A percentile compares a stretch with the other conserved stretches of the same genome.
These are phyloP conservation scores for Callimorpha dominula DNA, from an alignment of 2,888 invertebrate species.

Conservation along the genomic window DNA sequence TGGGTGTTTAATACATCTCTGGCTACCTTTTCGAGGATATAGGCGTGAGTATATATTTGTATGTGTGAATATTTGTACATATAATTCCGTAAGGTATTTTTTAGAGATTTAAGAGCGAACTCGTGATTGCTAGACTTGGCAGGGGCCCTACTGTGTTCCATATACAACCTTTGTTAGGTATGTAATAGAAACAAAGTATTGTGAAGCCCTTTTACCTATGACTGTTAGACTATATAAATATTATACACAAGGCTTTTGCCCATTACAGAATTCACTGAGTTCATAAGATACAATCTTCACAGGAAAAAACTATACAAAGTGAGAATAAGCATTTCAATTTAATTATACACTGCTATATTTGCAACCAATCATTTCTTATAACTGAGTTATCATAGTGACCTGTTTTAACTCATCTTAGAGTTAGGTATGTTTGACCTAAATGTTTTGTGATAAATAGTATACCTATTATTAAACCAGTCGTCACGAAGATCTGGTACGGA, in stretches of 20 bases:
- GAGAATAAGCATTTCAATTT: neutral
- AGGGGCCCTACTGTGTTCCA: neutral
- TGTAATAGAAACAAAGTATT: neutral
- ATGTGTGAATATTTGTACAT: neutral
- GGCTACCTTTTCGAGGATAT: too few species aligned
- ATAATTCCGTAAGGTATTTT: neutral
- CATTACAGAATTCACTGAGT: neutral
- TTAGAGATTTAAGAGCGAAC: too few species aligned
- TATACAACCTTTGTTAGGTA: neutral
- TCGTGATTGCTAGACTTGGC: neutral
- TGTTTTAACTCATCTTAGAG: constrained; percentile 50
- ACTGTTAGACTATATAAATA: neutral
- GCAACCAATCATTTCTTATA: constrained; percentile 20
- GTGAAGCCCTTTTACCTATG: neutral
- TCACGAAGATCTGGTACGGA: constrained; percentile 56
- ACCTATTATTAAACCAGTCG: constrained; percentile 56
- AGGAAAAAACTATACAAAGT: neutral
- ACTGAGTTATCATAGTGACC: constrained; percentile 57
- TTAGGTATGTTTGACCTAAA: constrained; percentile 60
- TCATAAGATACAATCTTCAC: neutral
- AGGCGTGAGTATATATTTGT: too few species aligned
- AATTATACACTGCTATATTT: constrained; percentile 8
- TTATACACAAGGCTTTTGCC: neutral
- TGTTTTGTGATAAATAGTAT: constrained; percentile 51
- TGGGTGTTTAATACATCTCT: too few species aligned